Evolutionary conservation across 2,113 vertebrate genomes (phyloP).

Genomic region (Zootoca vivipara): DNA sequence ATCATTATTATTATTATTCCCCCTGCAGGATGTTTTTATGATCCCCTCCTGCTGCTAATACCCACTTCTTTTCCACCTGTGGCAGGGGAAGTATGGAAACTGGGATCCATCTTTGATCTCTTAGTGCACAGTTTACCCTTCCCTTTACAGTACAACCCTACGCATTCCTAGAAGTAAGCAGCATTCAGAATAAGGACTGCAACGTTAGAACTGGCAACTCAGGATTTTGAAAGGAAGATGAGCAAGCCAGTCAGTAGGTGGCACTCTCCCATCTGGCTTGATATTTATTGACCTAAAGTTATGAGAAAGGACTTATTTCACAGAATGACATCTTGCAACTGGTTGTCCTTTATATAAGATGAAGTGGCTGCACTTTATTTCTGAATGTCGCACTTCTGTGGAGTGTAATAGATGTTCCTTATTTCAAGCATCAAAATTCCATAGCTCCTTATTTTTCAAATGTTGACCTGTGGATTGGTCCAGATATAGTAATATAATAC

Average conservation of each 20-base stretch:
- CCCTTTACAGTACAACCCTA: too few relatives aligned
- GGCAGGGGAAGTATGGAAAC: too few relatives aligned
- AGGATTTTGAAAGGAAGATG: background rate
- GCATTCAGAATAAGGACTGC: background rate
- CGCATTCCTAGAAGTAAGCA: too few relatives aligned
- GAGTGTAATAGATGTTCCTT: background rate
- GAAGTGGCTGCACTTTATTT: background rate
- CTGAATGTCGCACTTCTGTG: background rate
- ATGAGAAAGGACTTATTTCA: background rate
- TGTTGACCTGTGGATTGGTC: background rate
- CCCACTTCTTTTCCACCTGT: too few relatives aligned
- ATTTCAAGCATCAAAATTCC: background rate
- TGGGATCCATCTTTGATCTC: too few relatives aligned
- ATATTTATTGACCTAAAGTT: background rate
- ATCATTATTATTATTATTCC: background rate
- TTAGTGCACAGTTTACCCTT: too few relatives aligned
- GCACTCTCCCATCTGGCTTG: constrained; percentile 9
- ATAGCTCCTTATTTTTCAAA: background rate
- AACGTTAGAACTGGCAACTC: background rate
- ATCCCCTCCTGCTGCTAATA: background rate
- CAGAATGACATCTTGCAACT: background rate
- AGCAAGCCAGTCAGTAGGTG: background rate
- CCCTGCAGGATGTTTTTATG: background rate
- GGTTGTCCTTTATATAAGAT: background rate
- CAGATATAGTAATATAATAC: background rate